These are phyloP conservation scores for Chironomus striatipennis DNA, from an alignment of 1,140 invertebrate genomes.

Conservation along the genomic window DNA sequence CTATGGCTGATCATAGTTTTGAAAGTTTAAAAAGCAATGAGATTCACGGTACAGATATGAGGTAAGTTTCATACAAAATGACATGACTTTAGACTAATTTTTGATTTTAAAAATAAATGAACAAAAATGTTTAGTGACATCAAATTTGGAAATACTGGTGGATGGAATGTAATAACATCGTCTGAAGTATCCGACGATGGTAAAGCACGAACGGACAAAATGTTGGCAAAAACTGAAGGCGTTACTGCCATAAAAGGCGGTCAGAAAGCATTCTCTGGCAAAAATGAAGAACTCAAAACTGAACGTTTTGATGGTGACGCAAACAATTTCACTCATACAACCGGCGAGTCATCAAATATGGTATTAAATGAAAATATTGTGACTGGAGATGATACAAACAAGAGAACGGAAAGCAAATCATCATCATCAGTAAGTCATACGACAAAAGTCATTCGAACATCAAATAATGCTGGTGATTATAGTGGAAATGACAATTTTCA, in stretches of 20 bases:
- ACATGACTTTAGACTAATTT: neutral
- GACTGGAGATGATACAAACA: constrained; percentile 42
- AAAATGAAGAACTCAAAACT: constrained; percentile 47
- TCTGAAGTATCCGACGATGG: constrained; percentile 42
- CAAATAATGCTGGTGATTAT: neutral
- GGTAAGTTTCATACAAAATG: constrained; percentile 31
- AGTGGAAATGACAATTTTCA: neutral
- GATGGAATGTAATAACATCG: constrained; percentile 42
- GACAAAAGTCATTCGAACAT: neutral
- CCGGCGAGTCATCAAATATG: constrained; percentile 47
- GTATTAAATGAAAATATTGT: constrained; percentile 51
- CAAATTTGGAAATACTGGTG: constrained; percentile 37
- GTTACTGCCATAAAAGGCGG: constrained; percentile 42
- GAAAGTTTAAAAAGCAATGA: constrained; percentile 66
- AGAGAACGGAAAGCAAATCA: constrained; percentile 36
- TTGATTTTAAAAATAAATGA: constrained; percentile 4
- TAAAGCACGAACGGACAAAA: constrained; percentile 37
- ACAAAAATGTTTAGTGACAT: constrained; percentile 25
- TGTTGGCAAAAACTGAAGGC: constrained; percentile 38
- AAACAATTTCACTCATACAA: constrained; percentile 49
- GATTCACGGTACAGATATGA: constrained; percentile 61
- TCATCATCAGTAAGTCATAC: constrained; percentile 33
- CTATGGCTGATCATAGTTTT: constrained; percentile 62
- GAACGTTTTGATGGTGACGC: constrained; percentile 52
- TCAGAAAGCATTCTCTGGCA: constrained; percentile 47